Evolutionary conservation across 2,888 invertebrate genomes (phyloP).

Genomic region (Metallyticus violacea): DNA sequence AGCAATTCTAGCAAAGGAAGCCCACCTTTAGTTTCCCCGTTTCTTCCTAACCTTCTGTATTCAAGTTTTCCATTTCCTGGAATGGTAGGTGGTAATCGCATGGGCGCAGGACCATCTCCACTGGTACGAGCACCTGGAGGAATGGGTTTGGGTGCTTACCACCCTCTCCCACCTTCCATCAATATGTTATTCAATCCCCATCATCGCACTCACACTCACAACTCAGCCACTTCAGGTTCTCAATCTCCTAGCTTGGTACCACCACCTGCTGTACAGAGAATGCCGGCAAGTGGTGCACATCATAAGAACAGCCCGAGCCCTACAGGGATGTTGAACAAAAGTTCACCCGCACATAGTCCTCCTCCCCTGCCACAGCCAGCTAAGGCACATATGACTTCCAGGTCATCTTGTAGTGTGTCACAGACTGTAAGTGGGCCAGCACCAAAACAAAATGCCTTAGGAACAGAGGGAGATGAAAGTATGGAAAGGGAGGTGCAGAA

Average conservation of each 20-base stretch:
- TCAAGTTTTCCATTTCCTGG: not conserved
- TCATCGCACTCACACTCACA: conserved; percentile 12
- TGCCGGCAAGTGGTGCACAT: conserved; percentile 23
- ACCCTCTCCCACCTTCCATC: conserved; percentile 27
- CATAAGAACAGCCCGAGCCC: conserved; percentile 4
- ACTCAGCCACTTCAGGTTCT: not conserved
- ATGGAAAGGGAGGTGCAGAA: not conserved
- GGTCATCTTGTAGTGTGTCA: no score
- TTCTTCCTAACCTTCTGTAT: conserved; percentile 11
- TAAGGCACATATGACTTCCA: not conserved
- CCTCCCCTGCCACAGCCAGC: not conserved
- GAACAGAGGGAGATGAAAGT: no score
- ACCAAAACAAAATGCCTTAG: no score
- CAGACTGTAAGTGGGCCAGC: not conserved
- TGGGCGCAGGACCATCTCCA: not conserved
- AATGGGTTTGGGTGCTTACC: conserved; percentile 23
- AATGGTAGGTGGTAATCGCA: conserved; percentile 7
- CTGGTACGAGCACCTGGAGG: not conserved
- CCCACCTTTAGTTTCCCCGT: not conserved
- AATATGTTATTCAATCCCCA: conserved; percentile 32
- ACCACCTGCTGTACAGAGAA: conserved; percentile 28
- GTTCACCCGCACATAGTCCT: not conserved
- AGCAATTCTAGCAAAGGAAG: not conserved
- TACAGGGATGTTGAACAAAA: not conserved
- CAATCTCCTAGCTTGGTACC: not conserved